A percentile compares a stretch with the other conserved stretches of the same genome.
These are phyloP conservation scores for Prosapia bicincta DNA, from an alignment of 2,888 invertebrate species.

Conservation along the genomic window DNA sequence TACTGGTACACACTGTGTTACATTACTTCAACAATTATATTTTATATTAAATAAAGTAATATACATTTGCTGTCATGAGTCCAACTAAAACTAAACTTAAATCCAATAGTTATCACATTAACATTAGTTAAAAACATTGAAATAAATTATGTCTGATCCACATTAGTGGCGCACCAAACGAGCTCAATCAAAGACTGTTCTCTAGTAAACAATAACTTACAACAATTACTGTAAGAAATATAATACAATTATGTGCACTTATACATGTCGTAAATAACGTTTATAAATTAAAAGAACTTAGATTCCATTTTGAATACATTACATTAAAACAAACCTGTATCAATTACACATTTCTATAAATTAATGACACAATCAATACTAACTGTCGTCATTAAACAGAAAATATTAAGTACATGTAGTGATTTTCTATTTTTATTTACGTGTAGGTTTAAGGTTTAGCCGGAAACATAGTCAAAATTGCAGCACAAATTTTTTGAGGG, in stretches of 20 bases:
- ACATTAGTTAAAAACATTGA: neutral
- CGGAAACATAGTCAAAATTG: conserved; percentile 65
- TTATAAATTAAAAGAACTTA: neutral
- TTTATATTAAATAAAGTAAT: neutral
- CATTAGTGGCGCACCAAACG: neutral
- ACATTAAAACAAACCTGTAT: neutral
- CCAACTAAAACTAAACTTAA: neutral
- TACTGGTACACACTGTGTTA: neutral
- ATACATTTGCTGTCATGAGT: neutral
- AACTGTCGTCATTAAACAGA: neutral
- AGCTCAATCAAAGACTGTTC: neutral
- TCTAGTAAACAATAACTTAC: neutral
- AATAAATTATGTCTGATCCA: neutral
- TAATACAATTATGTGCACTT: neutral
- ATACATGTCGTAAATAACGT: neutral
- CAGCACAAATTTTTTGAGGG: conserved; percentile 84
- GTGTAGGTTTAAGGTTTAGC: conserved; percentile 21
- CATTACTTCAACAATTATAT: neutral
- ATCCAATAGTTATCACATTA: neutral
- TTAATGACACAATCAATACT: neutral
- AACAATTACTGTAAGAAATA: neutral
- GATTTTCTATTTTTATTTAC: neutral
- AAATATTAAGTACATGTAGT: neutral
- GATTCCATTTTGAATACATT: neutral
- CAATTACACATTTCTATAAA: neutral